phyloP scores from a whole-genome alignment of 2,797 vertebrate species.

The Mustela erminea region DNA sequence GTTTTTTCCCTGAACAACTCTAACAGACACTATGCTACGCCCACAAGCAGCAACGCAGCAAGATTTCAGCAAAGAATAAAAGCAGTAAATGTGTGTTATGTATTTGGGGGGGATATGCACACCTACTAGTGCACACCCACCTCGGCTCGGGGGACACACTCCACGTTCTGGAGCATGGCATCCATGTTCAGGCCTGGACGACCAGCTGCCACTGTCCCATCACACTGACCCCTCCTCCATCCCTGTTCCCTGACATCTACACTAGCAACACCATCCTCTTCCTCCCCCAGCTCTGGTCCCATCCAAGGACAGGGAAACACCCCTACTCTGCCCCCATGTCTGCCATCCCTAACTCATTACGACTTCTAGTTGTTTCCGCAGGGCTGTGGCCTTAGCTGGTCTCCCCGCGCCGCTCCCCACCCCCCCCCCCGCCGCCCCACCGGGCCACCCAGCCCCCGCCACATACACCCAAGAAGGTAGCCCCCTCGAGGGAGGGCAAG shows the following conservation, averaged over 20 bases:
- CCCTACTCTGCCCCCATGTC: neutral
- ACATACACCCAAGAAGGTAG: no score
- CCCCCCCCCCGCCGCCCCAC: no score
- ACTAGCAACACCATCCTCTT: neutral
- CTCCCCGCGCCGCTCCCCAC: no score
- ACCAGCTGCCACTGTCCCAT: neutral
- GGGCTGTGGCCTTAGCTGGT: neutral
- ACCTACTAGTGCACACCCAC: neutral
- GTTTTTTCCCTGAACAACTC: neutral
- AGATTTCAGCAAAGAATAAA: neutral
- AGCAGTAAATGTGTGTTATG: neutral
- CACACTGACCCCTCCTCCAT: neutral
- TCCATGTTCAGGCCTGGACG: neutral
- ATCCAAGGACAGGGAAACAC: neutral
- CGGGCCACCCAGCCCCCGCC: neutral
- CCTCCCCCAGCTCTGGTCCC: neutral
- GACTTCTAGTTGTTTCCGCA: no score
- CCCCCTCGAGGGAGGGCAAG: neutral
- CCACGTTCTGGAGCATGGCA: neutral
- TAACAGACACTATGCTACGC: neutral
- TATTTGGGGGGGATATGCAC: accelerated
- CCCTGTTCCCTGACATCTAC: neutral
- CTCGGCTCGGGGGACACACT: neutral
- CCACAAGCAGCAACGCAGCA: neutral
- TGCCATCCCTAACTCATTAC: neutral